Evolutionary conservation across 2,797 vertebrate genomes (phyloP).

Genomic region (Enteromius viviparus): DNA sequence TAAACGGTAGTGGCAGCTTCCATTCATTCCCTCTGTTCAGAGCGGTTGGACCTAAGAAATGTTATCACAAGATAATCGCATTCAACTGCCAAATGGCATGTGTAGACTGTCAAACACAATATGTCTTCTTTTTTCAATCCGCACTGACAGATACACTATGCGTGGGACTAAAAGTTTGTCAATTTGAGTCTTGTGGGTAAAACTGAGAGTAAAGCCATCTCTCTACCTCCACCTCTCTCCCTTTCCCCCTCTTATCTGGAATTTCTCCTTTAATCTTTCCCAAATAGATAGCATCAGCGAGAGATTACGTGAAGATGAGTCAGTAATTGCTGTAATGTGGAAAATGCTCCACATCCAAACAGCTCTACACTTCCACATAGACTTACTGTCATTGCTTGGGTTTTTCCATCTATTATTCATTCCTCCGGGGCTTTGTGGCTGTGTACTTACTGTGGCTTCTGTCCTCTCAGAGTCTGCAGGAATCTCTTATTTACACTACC

Average conservation of each 20-base stretch:
- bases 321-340: constrained; percentile 42
- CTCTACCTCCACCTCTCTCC: constrained; percentile 9
- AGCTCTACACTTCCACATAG: constrained; percentile 4
- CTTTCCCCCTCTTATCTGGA: constrained; percentile 18
- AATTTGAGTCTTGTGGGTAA: constrained; percentile 10
- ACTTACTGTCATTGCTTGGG: neutral
- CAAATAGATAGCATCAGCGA: constrained; percentile 23
- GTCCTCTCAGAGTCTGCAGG: constrained; percentile 10
- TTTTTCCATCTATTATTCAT: constrained; percentile 45
- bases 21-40: constrained; percentile 31
- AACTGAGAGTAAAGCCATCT: neutral
- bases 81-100: constrained; percentile 22
- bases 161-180: constrained; percentile 17
- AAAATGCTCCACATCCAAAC: constrained; percentile 5
- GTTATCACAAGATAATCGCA: constrained; percentile 21
- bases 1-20: constrained; percentile 31
- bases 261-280: constrained; percentile 23
- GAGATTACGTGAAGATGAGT: constrained; percentile 31
- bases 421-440: constrained; percentile 5
- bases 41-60: constrained; percentile 15
- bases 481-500: neutral
- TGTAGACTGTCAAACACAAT: constrained; percentile 20
- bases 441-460: constrained; percentile 25
- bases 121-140: neutral
- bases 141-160: constrained; percentile 16